Conservation (phyloP, 1,140 invertebrate species). For the Aphaenogaster floridana region DNA sequence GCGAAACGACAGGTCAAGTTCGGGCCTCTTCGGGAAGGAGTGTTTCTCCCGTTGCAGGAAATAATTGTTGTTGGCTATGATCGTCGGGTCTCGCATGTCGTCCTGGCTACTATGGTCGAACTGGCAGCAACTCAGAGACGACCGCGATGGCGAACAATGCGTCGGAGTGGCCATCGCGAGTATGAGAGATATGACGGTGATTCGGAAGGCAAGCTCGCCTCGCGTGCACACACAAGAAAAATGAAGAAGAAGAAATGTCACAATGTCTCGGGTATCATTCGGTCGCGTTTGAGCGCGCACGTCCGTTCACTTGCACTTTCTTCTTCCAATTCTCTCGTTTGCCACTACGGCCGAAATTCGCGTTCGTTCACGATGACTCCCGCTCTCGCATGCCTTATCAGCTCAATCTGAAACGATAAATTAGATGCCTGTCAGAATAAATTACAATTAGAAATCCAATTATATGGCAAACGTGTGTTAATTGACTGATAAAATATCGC, state of each 20-base stretch:
- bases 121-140: slow-evolving; percentile 71
- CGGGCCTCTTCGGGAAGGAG: slow-evolving; percentile 84
- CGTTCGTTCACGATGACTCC: neutral
- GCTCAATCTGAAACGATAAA: slow-evolving; percentile 42
- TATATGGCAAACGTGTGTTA: no score
- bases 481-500: neutral
- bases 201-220: neutral
- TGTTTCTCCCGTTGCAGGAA: slow-evolving; percentile 81
- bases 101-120: slow-evolving; percentile 72
- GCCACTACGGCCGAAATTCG: neutral
- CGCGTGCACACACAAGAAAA: neutral
- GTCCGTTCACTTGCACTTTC: neutral
- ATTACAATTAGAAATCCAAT: neutral
- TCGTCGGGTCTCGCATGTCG: slow-evolving; percentile 76
- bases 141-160: slow-evolving; percentile 64
- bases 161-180: slow-evolving; percentile 41
- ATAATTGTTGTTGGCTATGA: slow-evolving; percentile 81
- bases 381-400: slow-evolving; percentile 43
- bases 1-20: slow-evolving; percentile 82
- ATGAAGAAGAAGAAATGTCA: neutral
- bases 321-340: neutral
- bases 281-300: slow-evolving; percentile 37
- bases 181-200: neutral
- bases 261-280: slow-evolving; percentile 30
- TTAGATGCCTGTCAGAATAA: neutral